Evolutionary conservation across 1,140 invertebrate species (phyloP), one percentile per base, ranked within the genome.

Genomic region (Drosophila cardini): DNA sequence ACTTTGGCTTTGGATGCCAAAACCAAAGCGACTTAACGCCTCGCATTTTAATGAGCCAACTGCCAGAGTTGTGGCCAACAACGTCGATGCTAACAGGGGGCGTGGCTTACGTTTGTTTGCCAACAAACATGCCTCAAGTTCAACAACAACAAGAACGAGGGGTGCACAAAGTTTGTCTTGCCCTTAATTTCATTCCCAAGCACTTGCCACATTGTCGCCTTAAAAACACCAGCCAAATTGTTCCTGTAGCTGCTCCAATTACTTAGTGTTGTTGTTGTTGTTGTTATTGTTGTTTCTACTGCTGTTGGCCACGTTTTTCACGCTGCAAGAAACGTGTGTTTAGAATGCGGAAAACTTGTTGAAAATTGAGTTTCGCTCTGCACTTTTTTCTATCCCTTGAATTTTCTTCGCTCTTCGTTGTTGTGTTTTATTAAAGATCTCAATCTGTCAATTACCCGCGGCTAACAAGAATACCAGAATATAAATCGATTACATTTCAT

Each of bases 71-170:
- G 26, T 11, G 30, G 5, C 11, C 7, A 9, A 26, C 21, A 26
- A 26, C 21, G 21, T 26, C 4, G 21, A 26, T 26, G 21, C 21
- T 26, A 26, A 26, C 21, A 26, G 21, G 62, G 68, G 65, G 73
- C 69, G 64, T 63, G 70, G 67, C 68, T 65, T 64, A 78, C 53
- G 67, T 64, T 82, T 87, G 83, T 87, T 86, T 86, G 82, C 83
- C 83, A 87, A 86, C 83, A 86, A 87, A 87, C 84, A 87, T 86
- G 83, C 84, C 76, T 86, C 83, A 87, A 86, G 83, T 87, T 87
- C 83, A 86, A 74, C 70, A 80, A 45, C 60, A 69, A 45, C 38
- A 71, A 50, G n/a, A 58, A 56, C 3, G 43, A 72, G 43, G 46
- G 32, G 48, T 45, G 40, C 55, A 36, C 40, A 78, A 86, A 86